Base-by-base conservation (phyloP, 2,797 vertebrate species). In the Coregonus ussuriensis region DNA sequence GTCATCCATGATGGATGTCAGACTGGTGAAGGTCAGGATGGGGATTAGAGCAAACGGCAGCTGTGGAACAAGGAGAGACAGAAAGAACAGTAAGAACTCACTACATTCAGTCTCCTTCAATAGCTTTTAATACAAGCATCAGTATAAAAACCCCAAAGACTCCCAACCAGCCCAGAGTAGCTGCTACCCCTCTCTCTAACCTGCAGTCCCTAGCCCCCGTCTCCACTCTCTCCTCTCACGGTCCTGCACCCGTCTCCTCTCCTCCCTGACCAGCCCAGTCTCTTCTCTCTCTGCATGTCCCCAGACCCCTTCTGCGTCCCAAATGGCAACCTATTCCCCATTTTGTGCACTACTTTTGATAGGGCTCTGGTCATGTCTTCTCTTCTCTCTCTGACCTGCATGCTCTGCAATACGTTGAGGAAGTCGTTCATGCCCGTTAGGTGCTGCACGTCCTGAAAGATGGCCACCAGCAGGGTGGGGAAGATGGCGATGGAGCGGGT, bases 391-490 rank as follows among this genome's bases (percentile, higher is more conserved):
- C 62, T 65, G 21, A 68, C 66, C 66, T 68, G 66, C 66, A 68
- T 33, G 66, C 66, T 68, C 66, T 98, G 97, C 6, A 99, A 95
- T 13, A 99, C 97, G 0, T 99, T 99, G 13, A 99, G 93, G 90
- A 99, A 98, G 91, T 99, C 97, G 6, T 99, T 99, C 98, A 99
- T 99, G 59, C 97, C 98, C 0, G 97, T 99, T 47, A 99, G 88
- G 89, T 93, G 96, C 54, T 94, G 88, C 0, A 98, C 96, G 0
- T 99, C 96, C 93, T 98, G 96, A 74, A 99, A 99, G 86, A 98
- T 92, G 65, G 97, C 95, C 0, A 99, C 96, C 15, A 99, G 89
- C 76, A 99, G 93, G 0, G 97, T 98, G 1, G 97, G 97, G 0
- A 93, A 93, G 89, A 99, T 93, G 74, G 98, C 98, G 5, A 99